A percentile compares a stretch with the other conserved stretches of the same genome.
These are phyloP conservation scores for Jaculus jaculus DNA, from an alignment of 2,113 vertebrate genomes.

Conservation along the genomic window DNA sequence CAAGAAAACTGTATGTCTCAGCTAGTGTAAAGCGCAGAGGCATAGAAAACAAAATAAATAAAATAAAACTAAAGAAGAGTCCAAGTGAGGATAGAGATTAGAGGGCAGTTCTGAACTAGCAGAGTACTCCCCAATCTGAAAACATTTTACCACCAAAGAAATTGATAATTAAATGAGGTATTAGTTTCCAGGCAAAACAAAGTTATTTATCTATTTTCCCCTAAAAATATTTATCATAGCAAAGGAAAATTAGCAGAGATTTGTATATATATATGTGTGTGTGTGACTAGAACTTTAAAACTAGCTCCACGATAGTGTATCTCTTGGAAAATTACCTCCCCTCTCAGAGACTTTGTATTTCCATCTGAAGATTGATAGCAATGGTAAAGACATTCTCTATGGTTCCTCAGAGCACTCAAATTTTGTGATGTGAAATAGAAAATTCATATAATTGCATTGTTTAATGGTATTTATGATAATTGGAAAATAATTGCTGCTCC, in stretches of 20 bases:
- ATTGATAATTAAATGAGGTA: neutral
- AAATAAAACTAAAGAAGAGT: neutral
- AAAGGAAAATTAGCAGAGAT: neutral
- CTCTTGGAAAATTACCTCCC: neutral
- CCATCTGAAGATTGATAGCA: neutral
- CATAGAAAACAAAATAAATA: neutral
- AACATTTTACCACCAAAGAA: neutral
- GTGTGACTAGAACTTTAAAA: constrained; percentile 15
- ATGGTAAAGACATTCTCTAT: neutral
- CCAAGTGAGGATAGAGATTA: neutral
- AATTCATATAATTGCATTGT: constrained; percentile 72
- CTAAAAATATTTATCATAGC: neutral
- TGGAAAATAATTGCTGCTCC: constrained; percentile 80
- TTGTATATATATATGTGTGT: neutral
- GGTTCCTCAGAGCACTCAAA: constrained; percentile 61
- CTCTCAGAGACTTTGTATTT: neutral
- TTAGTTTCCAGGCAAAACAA: neutral
- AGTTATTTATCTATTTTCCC: neutral
- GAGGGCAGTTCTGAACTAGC: neutral
- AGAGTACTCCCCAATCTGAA: neutral
- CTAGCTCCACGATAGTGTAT: neutral
- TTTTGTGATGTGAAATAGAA: constrained; percentile 69
- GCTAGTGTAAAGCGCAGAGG: neutral
- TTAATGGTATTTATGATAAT: constrained; percentile 80
- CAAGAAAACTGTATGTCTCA: neutral